Conservation (phyloP, 2,113 vertebrate genomes). For the Clarias magur region DNA sequence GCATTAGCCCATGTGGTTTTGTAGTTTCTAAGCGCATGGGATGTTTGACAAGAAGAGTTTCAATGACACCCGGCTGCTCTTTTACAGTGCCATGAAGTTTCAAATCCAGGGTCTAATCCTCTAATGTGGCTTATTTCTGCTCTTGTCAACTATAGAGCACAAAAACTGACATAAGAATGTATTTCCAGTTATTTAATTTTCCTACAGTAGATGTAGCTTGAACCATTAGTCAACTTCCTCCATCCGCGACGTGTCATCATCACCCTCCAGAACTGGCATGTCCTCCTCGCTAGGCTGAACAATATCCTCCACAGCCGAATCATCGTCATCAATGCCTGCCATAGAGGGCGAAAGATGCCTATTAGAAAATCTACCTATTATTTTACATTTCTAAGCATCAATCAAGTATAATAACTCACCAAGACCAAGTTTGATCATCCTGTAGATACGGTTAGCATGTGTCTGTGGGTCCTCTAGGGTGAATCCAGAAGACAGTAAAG, state of each 20-base stretch:
- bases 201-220: constrained; percentile 27
- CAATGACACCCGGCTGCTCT: constrained; percentile 65
- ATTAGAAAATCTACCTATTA: constrained; percentile 7
- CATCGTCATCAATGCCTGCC: constrained; percentile 78
- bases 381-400: not conserved
- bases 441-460: constrained; percentile 81
- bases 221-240: constrained; percentile 77
- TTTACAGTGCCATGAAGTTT: constrained; percentile 59
- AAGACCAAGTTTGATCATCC: constrained; percentile 82
- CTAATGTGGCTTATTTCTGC: constrained; percentile 55
- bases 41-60: constrained; percentile 57
- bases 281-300: constrained; percentile 73
- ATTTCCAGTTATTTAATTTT: not conserved
- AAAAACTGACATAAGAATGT: constrained; percentile 5
- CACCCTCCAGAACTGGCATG: constrained; percentile 80
- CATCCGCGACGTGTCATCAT: constrained; percentile 81
- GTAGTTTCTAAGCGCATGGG: constrained; percentile 48
- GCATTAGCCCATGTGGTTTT: constrained; percentile 42
- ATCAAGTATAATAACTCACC: constrained; percentile 63
- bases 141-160: too few relatives aligned
- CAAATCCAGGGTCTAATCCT: constrained; percentile 58
- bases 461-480: constrained; percentile 81
- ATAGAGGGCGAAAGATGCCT: constrained; percentile 14
- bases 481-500: constrained; percentile 80
- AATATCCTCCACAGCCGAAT: constrained; percentile 71